Conservation (phyloP, 2,113 vertebrate genomes). For the Geococcyx californianus region DNA sequence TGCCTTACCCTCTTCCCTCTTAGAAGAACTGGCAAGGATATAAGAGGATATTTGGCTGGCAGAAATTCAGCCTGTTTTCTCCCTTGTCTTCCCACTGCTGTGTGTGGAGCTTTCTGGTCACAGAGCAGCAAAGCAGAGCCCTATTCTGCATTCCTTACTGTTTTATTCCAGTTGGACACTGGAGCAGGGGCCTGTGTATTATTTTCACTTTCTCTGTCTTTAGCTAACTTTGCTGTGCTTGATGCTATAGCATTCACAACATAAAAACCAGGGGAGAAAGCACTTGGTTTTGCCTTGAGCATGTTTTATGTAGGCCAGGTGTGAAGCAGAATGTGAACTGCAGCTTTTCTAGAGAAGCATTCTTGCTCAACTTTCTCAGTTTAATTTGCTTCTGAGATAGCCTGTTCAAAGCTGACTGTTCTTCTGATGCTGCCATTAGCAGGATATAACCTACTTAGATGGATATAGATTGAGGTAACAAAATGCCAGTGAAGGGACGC, state of each 20-base stretch:
- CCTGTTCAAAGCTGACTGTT: neutral
- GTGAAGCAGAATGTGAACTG: neutral
- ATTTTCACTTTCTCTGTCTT: neutral
- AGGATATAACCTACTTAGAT: neutral
- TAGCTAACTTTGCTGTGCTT: neutral
- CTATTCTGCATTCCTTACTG: neutral
- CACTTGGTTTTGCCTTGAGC: neutral
- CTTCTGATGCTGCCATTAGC: neutral
- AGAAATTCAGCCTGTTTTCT: neutral
- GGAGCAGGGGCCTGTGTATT: neutral
- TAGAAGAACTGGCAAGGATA: neutral
- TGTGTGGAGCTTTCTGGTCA: neutral
- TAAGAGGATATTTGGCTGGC: neutral
- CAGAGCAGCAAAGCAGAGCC: neutral
- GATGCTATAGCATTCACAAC: neutral
- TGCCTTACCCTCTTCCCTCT: neutral
- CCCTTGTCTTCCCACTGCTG: neutral
- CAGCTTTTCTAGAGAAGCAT: neutral
- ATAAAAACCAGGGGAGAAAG: neutral
- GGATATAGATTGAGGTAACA: neutral
- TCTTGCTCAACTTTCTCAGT: neutral
- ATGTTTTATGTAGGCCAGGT: neutral
- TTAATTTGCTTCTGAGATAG: neutral
- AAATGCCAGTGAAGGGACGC: neutral
- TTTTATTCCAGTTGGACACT: neutral